Evolutionary conservation across 2,888 invertebrate species (phyloP), one percentile per base, ranked within the genome.

Genomic region (Agrenia bidenticulata): DNA sequence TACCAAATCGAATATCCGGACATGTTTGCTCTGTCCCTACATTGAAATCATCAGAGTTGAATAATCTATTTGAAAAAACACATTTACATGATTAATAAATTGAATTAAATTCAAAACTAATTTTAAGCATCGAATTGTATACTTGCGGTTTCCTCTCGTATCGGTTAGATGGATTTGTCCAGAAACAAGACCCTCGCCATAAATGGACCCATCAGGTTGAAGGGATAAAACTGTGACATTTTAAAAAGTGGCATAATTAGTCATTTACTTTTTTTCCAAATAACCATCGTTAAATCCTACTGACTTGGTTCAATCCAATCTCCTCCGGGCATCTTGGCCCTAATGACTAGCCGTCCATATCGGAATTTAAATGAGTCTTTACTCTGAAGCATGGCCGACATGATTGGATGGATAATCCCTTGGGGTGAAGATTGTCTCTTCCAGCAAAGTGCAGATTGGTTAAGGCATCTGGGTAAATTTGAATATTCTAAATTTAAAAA

Each of bases 291-390:
- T n/a, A n/a, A n/a, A n/a, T n/a, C n/a, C n/a, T n/a, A 32, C 32
- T 4, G 11, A 70, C 70, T 56, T 23, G 70, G 70, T 24, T 63
- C 65, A 21, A 67, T 64, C 70, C 70, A 70, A 42, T 70, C 70
- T 24, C 67, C 70, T 13, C 57, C 39, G 1, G 70, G 70, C 67
- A 67, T 70, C 27, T 67, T 63, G 11, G 70, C 70, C n/a, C 63
- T 59, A 7, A 70, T 65, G 27, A 62, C 65, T 11, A 70, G 21
- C 23, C 62, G 64, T 5, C 70, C 70, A 53, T 67, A 70, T n/a
- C 49, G 32, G 49, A 67, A 70, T 1, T 50, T 42, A 53, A 70
- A 67, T 23, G 49, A 60, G 2, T 50, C 57, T 37, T 65, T 59
- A 4, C 62, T 61, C 4, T n/a, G 26, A 13, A 70, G 42, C 55